Evolutionary conservation across 1,140 invertebrate genomes (phyloP).

Genomic region (Plodia interpunctella): DNA sequence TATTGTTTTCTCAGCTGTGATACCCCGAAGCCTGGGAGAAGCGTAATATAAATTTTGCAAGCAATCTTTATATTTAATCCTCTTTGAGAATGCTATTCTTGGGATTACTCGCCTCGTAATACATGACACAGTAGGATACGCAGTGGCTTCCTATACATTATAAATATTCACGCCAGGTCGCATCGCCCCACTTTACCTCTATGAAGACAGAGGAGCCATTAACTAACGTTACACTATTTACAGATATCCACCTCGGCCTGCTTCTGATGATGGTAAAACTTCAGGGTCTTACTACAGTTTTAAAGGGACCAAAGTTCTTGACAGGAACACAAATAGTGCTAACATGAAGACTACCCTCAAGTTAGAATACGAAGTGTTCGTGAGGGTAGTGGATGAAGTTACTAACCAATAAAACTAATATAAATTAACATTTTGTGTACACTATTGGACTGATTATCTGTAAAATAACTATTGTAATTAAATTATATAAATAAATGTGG

Average conservation of each 20-base stretch:
- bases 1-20: too few species aligned
- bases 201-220: too few species aligned
- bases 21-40: too few species aligned
- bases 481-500: too few species aligned
- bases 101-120: too few species aligned
- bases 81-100: too few species aligned
- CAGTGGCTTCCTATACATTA: too few species aligned
- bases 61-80: too few species aligned
- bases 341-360: conserved; percentile 46
- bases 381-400: conserved; percentile 50
- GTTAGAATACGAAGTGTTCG: conserved; percentile 63
- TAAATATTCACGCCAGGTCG: too few species aligned
- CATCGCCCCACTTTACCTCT: too few species aligned
- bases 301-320: conserved; percentile 56
- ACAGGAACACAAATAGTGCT: conserved; percentile 31
- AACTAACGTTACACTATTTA: conserved; percentile 16
- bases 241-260: conserved; percentile 57
- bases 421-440: not conserved
- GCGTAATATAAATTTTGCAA: too few species aligned
- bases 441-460: not conserved
- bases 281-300: conserved; percentile 57
- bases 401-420: conserved; percentile 2
- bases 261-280: conserved; percentile 48
- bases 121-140: too few species aligned
- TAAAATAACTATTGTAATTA: not conserved